Evolutionary conservation across 2,797 vertebrate species (phyloP).

Genomic region (Clarias fuscus): DNA sequence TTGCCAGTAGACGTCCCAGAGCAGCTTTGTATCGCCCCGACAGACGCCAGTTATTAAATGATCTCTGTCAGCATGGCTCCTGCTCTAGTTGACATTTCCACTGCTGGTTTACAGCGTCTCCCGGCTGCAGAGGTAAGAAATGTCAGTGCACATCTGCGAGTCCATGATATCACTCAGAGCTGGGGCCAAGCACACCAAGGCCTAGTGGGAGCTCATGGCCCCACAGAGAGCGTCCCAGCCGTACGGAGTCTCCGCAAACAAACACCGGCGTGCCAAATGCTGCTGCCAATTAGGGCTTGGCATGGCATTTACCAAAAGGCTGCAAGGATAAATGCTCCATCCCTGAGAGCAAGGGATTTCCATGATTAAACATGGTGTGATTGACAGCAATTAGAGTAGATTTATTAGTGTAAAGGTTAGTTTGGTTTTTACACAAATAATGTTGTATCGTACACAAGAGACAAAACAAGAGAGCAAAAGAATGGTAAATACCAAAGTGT

Average conservation of each 20-base stretch:
- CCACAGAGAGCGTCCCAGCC: constrained; percentile 48
- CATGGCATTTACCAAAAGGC: constrained; percentile 61
- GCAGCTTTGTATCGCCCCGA: constrained; percentile 56
- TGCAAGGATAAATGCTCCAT: constrained; percentile 48
- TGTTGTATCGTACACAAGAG: constrained; percentile 33
- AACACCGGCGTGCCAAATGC: constrained; percentile 51
- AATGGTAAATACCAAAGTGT: constrained; percentile 36
- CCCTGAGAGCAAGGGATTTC: background rate
- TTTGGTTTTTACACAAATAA: constrained; percentile 36
- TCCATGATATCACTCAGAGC: constrained; percentile 71
- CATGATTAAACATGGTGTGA: constrained; percentile 39
- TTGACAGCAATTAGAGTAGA: constrained; percentile 46
- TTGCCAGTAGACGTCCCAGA: constrained; percentile 42
- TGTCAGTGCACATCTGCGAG: constrained; percentile 78
- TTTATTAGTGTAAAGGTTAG: constrained; percentile 45
- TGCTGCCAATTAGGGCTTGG: constrained; percentile 64
- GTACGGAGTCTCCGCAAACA: constrained; percentile 48
- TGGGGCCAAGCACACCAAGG: constrained; percentile 53
- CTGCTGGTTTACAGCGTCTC: constrained; percentile 66
- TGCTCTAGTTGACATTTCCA: constrained; percentile 73
- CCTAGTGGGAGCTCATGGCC: constrained; percentile 36
- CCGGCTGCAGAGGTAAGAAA: constrained; percentile 68
- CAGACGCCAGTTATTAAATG: constrained; percentile 66
- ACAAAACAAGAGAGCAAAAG: constrained; percentile 36
- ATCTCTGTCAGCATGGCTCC: constrained; percentile 64